Conservation (phyloP, 2,888 invertebrate species). For the Synergus umbraculus region DNA sequence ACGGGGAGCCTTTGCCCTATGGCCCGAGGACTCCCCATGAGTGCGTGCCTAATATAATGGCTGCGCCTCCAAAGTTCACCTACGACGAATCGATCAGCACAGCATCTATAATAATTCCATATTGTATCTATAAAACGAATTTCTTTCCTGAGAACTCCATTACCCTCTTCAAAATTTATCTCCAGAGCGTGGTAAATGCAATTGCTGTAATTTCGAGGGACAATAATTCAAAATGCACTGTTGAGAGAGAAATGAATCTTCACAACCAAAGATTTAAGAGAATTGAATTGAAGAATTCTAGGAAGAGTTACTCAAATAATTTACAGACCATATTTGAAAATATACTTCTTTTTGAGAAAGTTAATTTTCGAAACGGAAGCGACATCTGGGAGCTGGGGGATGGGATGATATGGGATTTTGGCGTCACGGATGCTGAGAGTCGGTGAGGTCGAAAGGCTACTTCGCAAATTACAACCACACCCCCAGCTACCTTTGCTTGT, state of each 20-base stretch:
- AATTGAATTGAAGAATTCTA: not conserved
- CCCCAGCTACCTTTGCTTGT: constrained; percentile 61
- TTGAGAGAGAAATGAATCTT: not conserved
- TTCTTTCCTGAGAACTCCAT: not conserved
- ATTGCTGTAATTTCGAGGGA: not conserved
- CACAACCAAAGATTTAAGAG: not conserved
- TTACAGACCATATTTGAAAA: no score
- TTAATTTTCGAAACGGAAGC: not conserved
- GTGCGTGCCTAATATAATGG: constrained; percentile 53
- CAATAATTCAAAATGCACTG: not conserved
- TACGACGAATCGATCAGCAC: constrained; percentile 16
- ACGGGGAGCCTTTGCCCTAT: constrained; percentile 61
- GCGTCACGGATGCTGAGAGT: constrained; percentile 46
- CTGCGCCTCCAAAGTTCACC: constrained; percentile 26
- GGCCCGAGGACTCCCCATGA: constrained; percentile 42
- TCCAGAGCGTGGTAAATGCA: not conserved
- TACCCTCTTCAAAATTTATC: not conserved
- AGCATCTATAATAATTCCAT: not conserved
- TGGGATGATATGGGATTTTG: constrained; percentile 44
- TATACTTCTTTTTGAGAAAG: not conserved
- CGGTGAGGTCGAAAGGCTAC: constrained; percentile 53
- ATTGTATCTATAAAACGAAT: not conserved
- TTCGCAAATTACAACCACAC: constrained; percentile 72
- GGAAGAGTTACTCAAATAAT: not conserved
- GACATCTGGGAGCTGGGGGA: constrained; percentile 52